Evolutionary conservation across 2,888 invertebrate species (phyloP), one percentile per base, ranked within the genome.

Genomic region (Tribolium freemani): DNA sequence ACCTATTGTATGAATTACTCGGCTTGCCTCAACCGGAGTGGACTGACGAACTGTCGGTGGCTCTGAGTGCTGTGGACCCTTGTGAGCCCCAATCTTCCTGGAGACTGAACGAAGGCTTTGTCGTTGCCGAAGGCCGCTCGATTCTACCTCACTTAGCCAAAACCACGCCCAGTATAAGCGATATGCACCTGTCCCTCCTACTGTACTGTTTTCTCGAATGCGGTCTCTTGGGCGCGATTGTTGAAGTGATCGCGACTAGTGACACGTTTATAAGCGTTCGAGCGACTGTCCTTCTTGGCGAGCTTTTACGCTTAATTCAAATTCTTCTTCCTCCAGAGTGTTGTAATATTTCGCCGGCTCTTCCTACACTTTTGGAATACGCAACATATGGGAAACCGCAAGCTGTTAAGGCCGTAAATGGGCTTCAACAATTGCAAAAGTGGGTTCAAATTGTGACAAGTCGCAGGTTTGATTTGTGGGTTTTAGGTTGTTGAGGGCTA

Each of bases 21-120:
- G 93, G 95, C 71, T 88, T 98, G 76, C 94, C 94, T 50, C 91
- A 96, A 84, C 97, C 97, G 0, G 93, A 93, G 81, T 97, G 96
- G 96, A 96, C 96, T 0, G 96, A 96, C 81, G 96, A 98, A 86
- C 93, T 97, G 79, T 92, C 93, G 51, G 93, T 95, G 45, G 97
- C 97, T 0, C 87, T 98, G 75, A 92, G 93, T 76, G 95, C 96
- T 46, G 93, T 96, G 73, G 96, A 97, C 90, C 96, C 96, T 2
- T 93, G 94, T 20, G 93, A 93, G 84, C 92, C 92, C 80, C 92
- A 92, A 85, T 95, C 96, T 76, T 90, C 93, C 0, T 98, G 97
- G 97, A 91, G 94, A 79, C 87, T 98, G 21, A 93, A 93, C 79
- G 97, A 97, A 85, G 98, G 97, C 38, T 98, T 98, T 85, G 94